Percentiles rank a stretch among this genome's conserved stretches.
Conservation (phyloP, 2,113 vertebrate genomes). For the Phyllostomus hastatus region DNA sequence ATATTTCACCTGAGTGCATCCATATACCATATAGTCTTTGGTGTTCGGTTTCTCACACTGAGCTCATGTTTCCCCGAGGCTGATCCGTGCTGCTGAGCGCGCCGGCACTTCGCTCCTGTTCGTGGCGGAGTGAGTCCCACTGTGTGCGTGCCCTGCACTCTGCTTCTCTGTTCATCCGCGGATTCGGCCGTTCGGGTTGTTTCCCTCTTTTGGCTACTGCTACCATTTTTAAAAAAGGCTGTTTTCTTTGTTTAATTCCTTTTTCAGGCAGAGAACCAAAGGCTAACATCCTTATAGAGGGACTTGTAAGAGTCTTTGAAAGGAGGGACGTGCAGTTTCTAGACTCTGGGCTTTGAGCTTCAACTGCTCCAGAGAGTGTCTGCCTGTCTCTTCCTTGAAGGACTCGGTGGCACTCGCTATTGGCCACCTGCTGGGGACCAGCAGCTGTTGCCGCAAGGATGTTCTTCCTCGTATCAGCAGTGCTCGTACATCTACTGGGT, state of each 20-base stretch:
- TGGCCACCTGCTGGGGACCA: neutral
- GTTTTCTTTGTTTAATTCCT: neutral
- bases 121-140: neutral
- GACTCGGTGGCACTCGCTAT: neutral
- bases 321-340: neutral
- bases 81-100: neutral
- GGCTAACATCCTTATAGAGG: neutral
- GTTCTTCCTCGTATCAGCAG: neutral
- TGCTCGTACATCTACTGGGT: rapidly evolving
- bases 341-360: neutral
- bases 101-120: neutral
- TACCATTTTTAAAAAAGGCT: neutral
- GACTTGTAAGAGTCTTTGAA: neutral
- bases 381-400: neutral
- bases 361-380: neutral
- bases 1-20: neutral
- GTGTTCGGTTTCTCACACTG: neutral
- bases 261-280: neutral
- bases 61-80: neutral
- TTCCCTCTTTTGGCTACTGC: neutral
- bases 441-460: neutral
- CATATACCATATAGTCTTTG: neutral
- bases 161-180: neutral
- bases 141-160: neutral
- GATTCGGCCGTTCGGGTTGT: neutral